These are phyloP conservation scores for Schizaphis graminum DNA, from an alignment of 2,888 invertebrate genomes.

Conservation along the genomic window DNA sequence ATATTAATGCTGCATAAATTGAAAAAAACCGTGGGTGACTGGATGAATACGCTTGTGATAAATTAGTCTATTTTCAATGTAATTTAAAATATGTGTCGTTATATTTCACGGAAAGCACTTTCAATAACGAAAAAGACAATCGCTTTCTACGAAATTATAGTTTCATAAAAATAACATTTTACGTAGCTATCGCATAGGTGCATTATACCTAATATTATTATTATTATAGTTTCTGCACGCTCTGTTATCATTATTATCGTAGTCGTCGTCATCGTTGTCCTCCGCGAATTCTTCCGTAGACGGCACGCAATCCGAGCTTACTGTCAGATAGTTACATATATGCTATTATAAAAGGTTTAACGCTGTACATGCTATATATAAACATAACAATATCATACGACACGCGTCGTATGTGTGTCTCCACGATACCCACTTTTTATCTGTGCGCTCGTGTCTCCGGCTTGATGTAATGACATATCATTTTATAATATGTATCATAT, in stretches of 20 bases:
- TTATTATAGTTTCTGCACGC: background rate
- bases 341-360: slow-evolving; percentile 40
- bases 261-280: background rate
- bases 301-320: slow-evolving; percentile 54
- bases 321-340: slow-evolving; percentile 52
- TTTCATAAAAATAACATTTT: background rate
- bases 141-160: background rate
- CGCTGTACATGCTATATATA: slow-evolving; percentile 1
- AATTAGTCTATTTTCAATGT: background rate
- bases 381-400: background rate
- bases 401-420: background rate
- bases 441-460: background rate
- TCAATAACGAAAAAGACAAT: background rate
- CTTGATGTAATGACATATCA: background rate
- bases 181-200: background rate
- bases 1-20: too few species aligned
- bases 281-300: background rate
- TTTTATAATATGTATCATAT: background rate
- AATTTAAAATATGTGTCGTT: background rate
- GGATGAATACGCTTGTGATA: background rate
- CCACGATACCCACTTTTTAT: background rate
- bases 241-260: background rate
- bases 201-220: background rate
- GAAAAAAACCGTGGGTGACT: background rate
- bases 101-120: background rate